Evolutionary conservation across 2,113 vertebrate genomes (phyloP).

Genomic region (Oreochromis spilurus): DNA sequence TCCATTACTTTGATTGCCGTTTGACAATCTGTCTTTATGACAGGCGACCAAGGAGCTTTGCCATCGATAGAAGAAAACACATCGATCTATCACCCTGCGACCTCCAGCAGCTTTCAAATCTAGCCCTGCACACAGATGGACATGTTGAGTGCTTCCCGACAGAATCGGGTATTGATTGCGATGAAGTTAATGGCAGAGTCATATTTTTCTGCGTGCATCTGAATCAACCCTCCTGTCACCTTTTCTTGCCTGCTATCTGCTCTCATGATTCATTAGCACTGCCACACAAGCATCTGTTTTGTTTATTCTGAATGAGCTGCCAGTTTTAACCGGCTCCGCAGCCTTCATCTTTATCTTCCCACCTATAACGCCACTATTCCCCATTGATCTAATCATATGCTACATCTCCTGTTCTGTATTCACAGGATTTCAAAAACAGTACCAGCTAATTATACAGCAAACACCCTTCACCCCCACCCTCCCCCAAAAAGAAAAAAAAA

Average conservation of each 20-base stretch:
- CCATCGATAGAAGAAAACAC: constrained; percentile 71
- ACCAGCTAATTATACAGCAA: constrained; percentile 32
- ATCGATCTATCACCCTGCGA: constrained; percentile 69
- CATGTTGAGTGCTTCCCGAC: constrained; percentile 65
- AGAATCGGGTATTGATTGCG: constrained; percentile 71
- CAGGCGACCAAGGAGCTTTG: constrained; percentile 51
- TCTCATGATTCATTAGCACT: constrained; percentile 45
- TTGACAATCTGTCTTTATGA: constrained; percentile 77
- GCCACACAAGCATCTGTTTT: constrained; percentile 17
- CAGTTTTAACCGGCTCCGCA: constrained; percentile 12
- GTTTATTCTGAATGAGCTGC: constrained; percentile 38
- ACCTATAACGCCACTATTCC: constrained; percentile 33
- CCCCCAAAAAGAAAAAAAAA: neutral
- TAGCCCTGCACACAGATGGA: constrained; percentile 57
- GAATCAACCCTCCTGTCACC: constrained; percentile 34
- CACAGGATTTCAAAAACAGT: constrained; percentile 23
- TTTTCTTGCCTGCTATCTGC: constrained; percentile 32
- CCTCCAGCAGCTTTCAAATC: constrained; percentile 70
- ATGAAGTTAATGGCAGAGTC: constrained; percentile 64
- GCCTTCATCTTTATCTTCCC: constrained; percentile 25
- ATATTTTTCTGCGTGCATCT: constrained; percentile 62
- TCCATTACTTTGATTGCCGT: constrained; percentile 71
- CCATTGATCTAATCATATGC: constrained; percentile 40
- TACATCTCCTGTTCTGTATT: constrained; percentile 18
- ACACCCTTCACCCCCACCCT: neutral